A percentile compares a stretch with the other conserved stretches of the same genome.
These are phyloP conservation scores for Rhinatrema bivittatum DNA, from an alignment of 2,797 vertebrate species.

Conservation along the genomic window DNA sequence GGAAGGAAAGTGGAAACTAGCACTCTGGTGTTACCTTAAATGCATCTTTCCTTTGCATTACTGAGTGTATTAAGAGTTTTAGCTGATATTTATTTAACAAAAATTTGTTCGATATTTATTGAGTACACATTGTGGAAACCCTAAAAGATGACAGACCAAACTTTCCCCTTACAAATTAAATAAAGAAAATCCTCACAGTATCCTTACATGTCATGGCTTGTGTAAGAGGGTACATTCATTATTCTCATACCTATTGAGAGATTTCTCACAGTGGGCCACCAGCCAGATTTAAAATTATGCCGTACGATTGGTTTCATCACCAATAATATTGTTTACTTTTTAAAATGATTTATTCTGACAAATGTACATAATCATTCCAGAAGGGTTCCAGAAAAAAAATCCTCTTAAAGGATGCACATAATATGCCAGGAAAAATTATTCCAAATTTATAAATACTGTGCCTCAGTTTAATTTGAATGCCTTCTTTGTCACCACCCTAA, in stretches of 20 bases:
- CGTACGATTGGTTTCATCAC: conserved; percentile 5
- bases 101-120: conserved; percentile 64
- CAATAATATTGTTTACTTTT: conserved; percentile 5
- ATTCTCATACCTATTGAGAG: neutral
- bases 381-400: conserved; percentile 17
- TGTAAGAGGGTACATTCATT: neutral
- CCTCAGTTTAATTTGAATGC: conserved; percentile 26
- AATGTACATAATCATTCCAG: neutral
- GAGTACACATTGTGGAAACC: conserved; percentile 51
- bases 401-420: no score
- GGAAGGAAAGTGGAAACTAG: conserved; percentile 19
- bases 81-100: conserved; percentile 66
- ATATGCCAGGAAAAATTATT: no score
- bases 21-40: conserved; percentile 22
- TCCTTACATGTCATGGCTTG: neutral
- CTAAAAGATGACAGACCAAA: conserved; percentile 12
- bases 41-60: conserved; percentile 20
- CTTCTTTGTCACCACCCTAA: no score
- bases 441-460: conserved; percentile 31
- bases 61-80: conserved; percentile 63
- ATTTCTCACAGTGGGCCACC: neutral
- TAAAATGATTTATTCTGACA: neutral
- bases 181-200: conserved; percentile 6
- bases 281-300: neutral
- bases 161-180: conserved; percentile 5